Base-by-base conservation (phyloP, 2,113 vertebrate species). In the Pituophis catenifer region DNA sequence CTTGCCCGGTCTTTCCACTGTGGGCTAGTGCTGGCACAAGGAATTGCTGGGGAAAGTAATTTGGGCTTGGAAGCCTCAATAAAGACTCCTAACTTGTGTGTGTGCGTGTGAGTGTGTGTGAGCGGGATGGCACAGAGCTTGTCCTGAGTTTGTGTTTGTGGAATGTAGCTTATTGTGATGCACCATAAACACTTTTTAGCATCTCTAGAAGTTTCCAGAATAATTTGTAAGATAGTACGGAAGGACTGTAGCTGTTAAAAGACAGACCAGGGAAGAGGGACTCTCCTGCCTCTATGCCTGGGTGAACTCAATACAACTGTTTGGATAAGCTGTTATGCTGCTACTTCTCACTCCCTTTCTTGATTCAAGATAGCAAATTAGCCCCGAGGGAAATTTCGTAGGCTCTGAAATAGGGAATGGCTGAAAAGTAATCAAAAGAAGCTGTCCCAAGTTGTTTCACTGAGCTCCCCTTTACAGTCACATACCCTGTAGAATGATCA, bases 341-440 rank as follows among this genome's bases (percentile, higher is more conserved):
- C 44, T 91, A 3, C 62, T 86, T 91, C 55, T 29, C n/a, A 48
- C 54, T 44, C 24, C 44, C 53, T 48, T 33, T 29, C 59, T 88
- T 38, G 17, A n/a, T 53, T 94, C 94, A 92, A 95, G 88, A 92
- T 85, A 44, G 89, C 90, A 89, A 15, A 89, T 50, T 92, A 52
- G 48, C 91, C 92, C 53, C 92, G 92, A 92, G 86, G 75, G 29
- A 81, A 81, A 81, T 91, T 38, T 89, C 19, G 3, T 26, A 48
- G 92, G 23, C n/a, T 92, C 95, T 94, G 89, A 91, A 93, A 92
- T 91, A 33, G 88, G 75, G n/a, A 92, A 81, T n/a, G 19, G 5
- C 12, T 24, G 26, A 81, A 52, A 87, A 90, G 12, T 10, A 48
- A 13, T 5, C 92, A 29, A 62, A 70, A 89, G n/a, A 89, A 62